Base-by-base conservation (phyloP, 2,888 invertebrate species). In the Caenorhabditis uteleia region DNA sequence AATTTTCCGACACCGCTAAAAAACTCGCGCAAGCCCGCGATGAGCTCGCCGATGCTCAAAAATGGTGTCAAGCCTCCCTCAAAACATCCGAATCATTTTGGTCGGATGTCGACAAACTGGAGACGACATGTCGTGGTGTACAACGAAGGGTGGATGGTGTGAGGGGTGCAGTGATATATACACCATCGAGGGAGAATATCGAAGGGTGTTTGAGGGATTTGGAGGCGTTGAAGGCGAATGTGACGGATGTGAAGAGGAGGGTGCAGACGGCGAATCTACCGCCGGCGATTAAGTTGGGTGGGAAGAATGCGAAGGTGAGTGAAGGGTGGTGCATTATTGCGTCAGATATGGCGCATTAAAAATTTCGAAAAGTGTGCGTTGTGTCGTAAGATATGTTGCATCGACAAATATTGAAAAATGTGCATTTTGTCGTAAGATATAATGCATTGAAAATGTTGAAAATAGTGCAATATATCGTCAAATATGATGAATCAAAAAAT, bases 111-210 rank as follows among this genome's bases (percentile, higher is more conserved):
- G 80, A 80, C 8, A 75, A 78, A 39, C 67, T 85, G 47, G 75
- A 77, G 43, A 48, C 56, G 4, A 82, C 83, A 81, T 70, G 82
- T 27, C 68, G 60, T 1, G 73, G 75, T 8, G 83, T 84, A 2
- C 43, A 49, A 3, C 42, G 64, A 42, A 25, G 65, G 16, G 58
- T 57, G 4, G 75, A 75, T 51, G 71, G 69, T 8, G 69, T 83
- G 6, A 69, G 83, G 25, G 80, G 83, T 50, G 81, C 83, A 16
- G 74, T 78, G 14, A 70, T 70, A 23, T 83, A 84, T 25, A 77
- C 78, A 1, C 81, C 84, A 0, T 78, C 80, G 6, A 31, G 56
- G n/a, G 68, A 62, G 39, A 59, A 51, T 18, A 48, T 66, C 3
- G 44, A 53, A 25, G 27, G 27, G 1, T 49, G 49, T 16, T 21